Percentiles rank a stretch among this genome's conserved stretches.
These are phyloP conservation scores for Acanthornis magna DNA, from an alignment of 2,797 vertebrate species.

Conservation along the genomic window DNA sequence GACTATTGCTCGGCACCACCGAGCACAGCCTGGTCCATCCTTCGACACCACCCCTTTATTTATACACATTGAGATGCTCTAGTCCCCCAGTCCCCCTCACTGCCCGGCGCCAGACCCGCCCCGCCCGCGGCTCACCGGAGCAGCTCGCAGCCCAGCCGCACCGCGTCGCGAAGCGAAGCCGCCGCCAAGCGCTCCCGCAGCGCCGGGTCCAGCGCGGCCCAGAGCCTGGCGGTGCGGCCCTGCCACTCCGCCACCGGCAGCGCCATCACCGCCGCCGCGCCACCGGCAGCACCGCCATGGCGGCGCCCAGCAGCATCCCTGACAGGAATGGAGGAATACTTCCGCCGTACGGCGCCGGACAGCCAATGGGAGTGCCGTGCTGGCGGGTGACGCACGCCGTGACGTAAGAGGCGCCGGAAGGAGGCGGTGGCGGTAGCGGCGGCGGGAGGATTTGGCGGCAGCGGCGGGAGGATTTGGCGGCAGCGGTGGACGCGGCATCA, in stretches of 20 bases:
- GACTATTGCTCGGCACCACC: neutral
- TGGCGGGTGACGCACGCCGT: fast-evolving
- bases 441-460: constrained; percentile 59
- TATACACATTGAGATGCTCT: fast-evolving
- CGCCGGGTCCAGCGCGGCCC: neutral
- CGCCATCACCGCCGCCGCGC: neutral
- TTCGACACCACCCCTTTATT: neutral
- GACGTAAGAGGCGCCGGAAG: neutral
- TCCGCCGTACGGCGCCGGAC: neutral
- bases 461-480: neutral
- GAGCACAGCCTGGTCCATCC: neutral
- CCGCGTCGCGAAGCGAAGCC: neutral
- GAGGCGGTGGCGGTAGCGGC: neutral
- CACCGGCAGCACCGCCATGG: neutral
- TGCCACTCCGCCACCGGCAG: constrained; percentile 18
- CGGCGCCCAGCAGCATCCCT: neutral
- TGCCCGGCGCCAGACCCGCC: neutral
- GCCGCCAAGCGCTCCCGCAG: neutral
- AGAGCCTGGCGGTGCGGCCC: neutral
- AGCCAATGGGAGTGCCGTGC: neutral
- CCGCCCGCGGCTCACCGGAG: neutral
- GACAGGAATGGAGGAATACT: fast-evolving
- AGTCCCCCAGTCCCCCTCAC: fast-evolving
- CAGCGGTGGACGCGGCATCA: constrained; percentile 1
- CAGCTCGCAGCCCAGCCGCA: neutral